Base-by-base conservation (phyloP, 2,113 vertebrate genomes). In the Odocoileus hemionus region DNA sequence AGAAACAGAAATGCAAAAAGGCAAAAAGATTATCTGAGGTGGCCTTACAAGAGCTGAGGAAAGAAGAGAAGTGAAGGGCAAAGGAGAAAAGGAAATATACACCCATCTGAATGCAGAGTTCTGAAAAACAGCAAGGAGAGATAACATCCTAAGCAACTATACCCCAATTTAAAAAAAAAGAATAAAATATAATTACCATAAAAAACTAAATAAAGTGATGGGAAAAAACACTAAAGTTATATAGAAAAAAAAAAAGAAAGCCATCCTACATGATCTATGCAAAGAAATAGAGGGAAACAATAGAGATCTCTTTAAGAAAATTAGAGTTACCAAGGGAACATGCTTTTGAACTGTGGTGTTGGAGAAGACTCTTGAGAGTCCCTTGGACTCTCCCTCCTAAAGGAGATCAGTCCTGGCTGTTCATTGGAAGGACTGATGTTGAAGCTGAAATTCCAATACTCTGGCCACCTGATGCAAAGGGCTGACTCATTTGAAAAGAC, bases 391-490 rank as follows among this genome's bases (percentile, higher is more conserved):
- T 70, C 64, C 64, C 36, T 11, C 64, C n/a, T 67, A 36, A 10
- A 67, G n/a, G 33, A 67, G n/a, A 36, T 33, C n/a, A 36, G 64
- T 67, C 64, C 64, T 36, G 17, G n/a, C 17, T 4, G 10, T 36
- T 67, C n/a, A 67, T 1, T 36, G 64, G 33, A 67, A 67, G 17
- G 8, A 36, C 64, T 67, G n/a, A 67, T 36, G n/a, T 16, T 67
- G n/a, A 67, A 21, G n/a, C 17, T 36, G 33, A 67, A 67, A 11
- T n/a, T 67, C 33, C n/a, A 21, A 11, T 36, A 3, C 4, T 67
- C 36, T 21, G 64, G 2, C 17, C 0, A 67, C 17, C 64, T 67
- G 33, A 21, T 5, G 33, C 4, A 9, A 36, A 21, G 8, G n/a
- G 0, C 16, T 67, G 16, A 19, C 64, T 19, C 33, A n/a, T n/a